phyloP scores from a whole-genome alignment of 1,140 invertebrate genomes.

The Oryctes rhinoceros region DNA sequence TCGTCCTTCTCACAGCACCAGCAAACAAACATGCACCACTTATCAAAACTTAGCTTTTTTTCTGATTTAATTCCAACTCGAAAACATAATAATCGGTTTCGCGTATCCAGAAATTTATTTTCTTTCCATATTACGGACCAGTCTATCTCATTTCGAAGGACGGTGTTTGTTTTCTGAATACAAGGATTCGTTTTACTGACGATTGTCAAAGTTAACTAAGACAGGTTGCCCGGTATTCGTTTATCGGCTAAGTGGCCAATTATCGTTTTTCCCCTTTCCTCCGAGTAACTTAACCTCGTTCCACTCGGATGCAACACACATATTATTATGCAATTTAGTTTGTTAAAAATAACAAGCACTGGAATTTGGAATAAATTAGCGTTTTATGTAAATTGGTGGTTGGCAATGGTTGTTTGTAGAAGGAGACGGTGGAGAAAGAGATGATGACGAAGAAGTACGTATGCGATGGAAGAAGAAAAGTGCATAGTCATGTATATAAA shows the following conservation, averaged over 20 bases:
- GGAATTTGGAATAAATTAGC: neutral
- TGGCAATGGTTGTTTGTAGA: neutral
- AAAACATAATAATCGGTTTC: too few species aligned
- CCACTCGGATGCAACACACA: neutral
- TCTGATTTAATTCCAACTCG: too few species aligned
- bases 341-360: neutral
- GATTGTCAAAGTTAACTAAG: neutral
- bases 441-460: too few species aligned
- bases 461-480: too few species aligned
- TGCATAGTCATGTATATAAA: too few species aligned
- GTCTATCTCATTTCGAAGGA: too few species aligned
- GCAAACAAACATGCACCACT: too few species aligned
- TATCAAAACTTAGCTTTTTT: too few species aligned
- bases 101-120: too few species aligned
- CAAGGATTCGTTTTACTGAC: neutral
- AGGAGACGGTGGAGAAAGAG: too few species aligned
- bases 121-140: too few species aligned
- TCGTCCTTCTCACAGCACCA: too few species aligned
- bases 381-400: constrained; percentile 1
- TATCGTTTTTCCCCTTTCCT: neutral
- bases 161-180: neutral
- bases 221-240: neutral
- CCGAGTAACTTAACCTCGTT: neutral
- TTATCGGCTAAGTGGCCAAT: neutral
- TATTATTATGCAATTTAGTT: constrained; percentile 12